phyloP scores from a whole-genome alignment of 2,888 invertebrate genomes.

The Trachelus tabidus region DNA sequence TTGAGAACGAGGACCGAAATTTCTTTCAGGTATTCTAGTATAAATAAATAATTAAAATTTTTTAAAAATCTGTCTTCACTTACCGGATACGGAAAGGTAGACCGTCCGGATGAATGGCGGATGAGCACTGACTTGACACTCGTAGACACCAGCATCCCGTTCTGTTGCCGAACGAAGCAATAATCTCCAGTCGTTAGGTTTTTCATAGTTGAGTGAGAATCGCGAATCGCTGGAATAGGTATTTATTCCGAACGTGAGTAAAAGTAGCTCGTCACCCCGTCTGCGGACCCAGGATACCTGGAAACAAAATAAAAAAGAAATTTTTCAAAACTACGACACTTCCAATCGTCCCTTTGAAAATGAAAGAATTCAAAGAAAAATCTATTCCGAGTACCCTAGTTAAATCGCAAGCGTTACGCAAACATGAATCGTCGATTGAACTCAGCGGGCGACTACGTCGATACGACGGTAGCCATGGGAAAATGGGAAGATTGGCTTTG shows the following conservation, averaged over 20 bases:
- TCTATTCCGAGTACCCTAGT: not conserved
- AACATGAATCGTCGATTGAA: not conserved
- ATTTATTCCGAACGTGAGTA: constrained; percentile 56
- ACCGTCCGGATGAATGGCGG: constrained; percentile 79
- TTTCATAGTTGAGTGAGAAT: constrained; percentile 76
- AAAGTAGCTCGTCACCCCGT: constrained; percentile 57
- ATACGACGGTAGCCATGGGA: not conserved
- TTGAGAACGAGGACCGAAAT: too few relatives aligned
- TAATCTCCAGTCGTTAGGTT: constrained; percentile 82
- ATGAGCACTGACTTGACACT: constrained; percentile 84
- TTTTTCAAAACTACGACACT: not conserved
- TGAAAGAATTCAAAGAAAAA: not conserved
- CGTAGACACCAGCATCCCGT: constrained; percentile 82
- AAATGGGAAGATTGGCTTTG: not conserved
- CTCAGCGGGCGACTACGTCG: not conserved
- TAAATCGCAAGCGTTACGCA: not conserved
- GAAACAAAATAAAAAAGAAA: constrained; percentile 19
- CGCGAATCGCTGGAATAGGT: constrained; percentile 68
- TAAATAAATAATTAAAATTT: too few relatives aligned
- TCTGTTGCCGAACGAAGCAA: constrained; percentile 79
- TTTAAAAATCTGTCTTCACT: constrained; percentile 52
- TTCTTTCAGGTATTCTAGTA: too few relatives aligned
- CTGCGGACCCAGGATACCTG: constrained; percentile 62
- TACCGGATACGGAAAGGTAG: constrained; percentile 78
- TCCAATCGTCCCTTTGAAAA: too few relatives aligned